Evolutionary conservation across 2,113 vertebrate genomes (phyloP), one percentile per base, ranked within the genome.

Genomic region (Mesocricetus auratus): DNA sequence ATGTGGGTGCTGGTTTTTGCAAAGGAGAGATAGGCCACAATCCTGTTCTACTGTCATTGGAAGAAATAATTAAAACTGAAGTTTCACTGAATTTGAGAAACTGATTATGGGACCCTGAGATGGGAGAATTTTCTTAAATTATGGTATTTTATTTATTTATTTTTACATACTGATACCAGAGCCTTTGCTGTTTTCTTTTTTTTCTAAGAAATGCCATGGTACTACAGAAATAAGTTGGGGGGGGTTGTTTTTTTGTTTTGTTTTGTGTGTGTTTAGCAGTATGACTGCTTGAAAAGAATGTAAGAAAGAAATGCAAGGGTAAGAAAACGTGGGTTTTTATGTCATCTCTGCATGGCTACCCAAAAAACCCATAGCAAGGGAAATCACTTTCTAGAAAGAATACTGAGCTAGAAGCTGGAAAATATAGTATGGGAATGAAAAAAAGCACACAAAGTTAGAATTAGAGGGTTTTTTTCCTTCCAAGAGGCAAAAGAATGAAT

Each of bases 151-250:
- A 36, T 77, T 60, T 60, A 5, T 26, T 36, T 53, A 71, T 81
- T 83, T 78, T 66, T 39, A 21, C 89, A 15, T 96, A 92, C 68
- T 94, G 2, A 66, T 93, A 56, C 45, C 83, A 29, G 83, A 93
- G 92, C 3, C 53, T 95, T 93, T 89, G 82, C 73, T 93, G 42
- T 90, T 94, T 47, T 82, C 33, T 89, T 6, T 69, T 69, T 93
- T 96, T 95, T 75, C 85, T 94, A 71, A 97, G 90, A 92, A 96
- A 95, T 92, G 60, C 81, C 95, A 94, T 69, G 45, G 93, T 92
- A 94, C 81, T 94, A 89, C 56, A 88, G 95, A 90, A 68, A 53
- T 73, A 68, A 73, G 89, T 56, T 96, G 53, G 93, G 71, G 58
- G 58, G 8, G 8, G 8, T 8, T 56, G 66, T 79, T 68, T 95